Evolutionary conservation across 2,113 vertebrate genomes (phyloP).

Genomic region (Cryptoleucopteryx plumbea): DNA sequence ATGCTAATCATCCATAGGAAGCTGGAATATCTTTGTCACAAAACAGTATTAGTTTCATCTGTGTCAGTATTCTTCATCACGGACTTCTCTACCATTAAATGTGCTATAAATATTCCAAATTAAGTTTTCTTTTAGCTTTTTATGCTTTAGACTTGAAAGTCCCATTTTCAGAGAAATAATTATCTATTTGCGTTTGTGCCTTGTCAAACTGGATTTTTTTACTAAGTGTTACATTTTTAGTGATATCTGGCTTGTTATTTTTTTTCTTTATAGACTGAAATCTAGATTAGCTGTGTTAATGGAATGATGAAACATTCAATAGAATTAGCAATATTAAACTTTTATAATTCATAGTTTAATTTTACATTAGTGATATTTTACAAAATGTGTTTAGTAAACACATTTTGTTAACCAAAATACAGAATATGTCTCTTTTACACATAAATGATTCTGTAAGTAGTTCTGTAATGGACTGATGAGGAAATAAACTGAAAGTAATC

Average conservation of each 20-base stretch:
- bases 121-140: background rate
- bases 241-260: background rate
- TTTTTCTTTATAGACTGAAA: background rate
- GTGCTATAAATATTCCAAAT: background rate
- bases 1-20: background rate
- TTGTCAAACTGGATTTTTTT: background rate
- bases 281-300: background rate
- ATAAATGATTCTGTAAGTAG: background rate
- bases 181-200: background rate
- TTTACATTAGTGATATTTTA: background rate
- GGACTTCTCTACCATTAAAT: background rate
- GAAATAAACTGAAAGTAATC: background rate
- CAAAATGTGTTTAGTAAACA: background rate
- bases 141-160: background rate
- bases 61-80: background rate
- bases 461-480: background rate
- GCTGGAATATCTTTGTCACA: background rate
- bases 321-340: background rate
- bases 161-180: background rate
- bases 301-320: background rate
- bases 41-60: background rate
- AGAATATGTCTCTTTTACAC: background rate
- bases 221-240: background rate
- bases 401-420: background rate
- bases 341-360: background rate